phyloP scores from a whole-genome alignment of 1,140 invertebrate species.

The Xylocopa sonorina region DNA sequence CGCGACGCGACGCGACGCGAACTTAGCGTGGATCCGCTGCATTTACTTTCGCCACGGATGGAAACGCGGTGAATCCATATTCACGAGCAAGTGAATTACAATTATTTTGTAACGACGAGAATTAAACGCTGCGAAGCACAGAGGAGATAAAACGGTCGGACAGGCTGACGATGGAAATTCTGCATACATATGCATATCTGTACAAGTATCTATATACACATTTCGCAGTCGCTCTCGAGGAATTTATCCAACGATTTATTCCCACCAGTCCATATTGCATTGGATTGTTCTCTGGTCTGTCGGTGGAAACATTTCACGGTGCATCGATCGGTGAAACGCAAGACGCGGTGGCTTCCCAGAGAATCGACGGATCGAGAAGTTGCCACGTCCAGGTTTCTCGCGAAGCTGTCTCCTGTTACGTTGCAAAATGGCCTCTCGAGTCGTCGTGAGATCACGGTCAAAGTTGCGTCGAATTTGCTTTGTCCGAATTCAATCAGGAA shows the following conservation, averaged over 20 bases:
- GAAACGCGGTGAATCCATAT: neutral
- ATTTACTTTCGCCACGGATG: neutral
- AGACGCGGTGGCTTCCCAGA: neutral
- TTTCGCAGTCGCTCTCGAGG: neutral
- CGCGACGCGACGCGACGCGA: neutral
- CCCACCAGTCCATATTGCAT: neutral
- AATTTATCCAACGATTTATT: slow-evolving; percentile 13
- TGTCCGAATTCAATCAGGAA: too few species aligned
- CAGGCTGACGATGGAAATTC: neutral
- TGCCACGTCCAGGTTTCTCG: too few species aligned
- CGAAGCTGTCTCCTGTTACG: too few species aligned
- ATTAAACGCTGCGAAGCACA: too few species aligned
- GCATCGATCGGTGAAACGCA: neutral
- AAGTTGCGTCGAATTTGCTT: too few species aligned
- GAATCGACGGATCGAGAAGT: neutral
- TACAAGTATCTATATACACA: too few species aligned
- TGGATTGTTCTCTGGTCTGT: neutral
- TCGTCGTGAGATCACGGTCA: too few species aligned
- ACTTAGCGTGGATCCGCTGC: neutral
- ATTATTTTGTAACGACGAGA: too few species aligned
- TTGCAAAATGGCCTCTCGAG: too few species aligned
- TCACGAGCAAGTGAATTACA: neutral
- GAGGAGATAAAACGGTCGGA: neutral
- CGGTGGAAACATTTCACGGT: neutral
- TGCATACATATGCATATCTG: too few species aligned